These are phyloP conservation scores for Xylocampa areola DNA, from an alignment of 2,888 invertebrate species.

Conservation along the genomic window DNA sequence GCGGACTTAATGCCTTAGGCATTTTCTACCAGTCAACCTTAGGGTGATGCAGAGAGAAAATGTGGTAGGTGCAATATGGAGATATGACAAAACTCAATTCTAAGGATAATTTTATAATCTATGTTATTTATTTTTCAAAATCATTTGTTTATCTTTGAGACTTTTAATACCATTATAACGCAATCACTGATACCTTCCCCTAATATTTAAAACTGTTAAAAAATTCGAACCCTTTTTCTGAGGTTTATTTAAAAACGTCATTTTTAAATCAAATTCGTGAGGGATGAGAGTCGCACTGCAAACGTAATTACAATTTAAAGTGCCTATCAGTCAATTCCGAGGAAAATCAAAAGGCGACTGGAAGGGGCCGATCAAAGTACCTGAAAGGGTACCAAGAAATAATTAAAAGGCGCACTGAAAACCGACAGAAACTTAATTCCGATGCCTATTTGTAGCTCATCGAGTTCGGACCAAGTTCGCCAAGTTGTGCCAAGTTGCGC, in stretches of 20 bases:
- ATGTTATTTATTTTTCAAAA: not conserved
- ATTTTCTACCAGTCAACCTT: no score
- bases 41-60: no score
- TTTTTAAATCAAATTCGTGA: conserved; percentile 38
- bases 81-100: no score
- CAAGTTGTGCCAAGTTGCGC: conserved; percentile 68
- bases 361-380: conserved; percentile 73
- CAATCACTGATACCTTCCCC: conserved; percentile 34
- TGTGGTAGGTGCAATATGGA: no score
- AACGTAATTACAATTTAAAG: conserved; percentile 73
- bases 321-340: conserved; percentile 69
- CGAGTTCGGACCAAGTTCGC: conserved; percentile 70
- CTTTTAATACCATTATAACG: conserved; percentile 27
- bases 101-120: no score
- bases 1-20: no score
- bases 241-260: conserved; percentile 34
- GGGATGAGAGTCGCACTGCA: conserved; percentile 41
- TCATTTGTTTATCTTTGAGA: conserved; percentile 7
- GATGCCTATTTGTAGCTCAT: conserved; percentile 88
- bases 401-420: conserved; percentile 88
- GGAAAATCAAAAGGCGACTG: conserved; percentile 70
- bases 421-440: conserved; percentile 84
- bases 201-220: conserved; percentile 5
- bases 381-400: conserved; percentile 81
- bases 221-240: conserved; percentile 32